Conservation (phyloP, 2,888 invertebrate genomes). For the Steromphala cineraria region DNA sequence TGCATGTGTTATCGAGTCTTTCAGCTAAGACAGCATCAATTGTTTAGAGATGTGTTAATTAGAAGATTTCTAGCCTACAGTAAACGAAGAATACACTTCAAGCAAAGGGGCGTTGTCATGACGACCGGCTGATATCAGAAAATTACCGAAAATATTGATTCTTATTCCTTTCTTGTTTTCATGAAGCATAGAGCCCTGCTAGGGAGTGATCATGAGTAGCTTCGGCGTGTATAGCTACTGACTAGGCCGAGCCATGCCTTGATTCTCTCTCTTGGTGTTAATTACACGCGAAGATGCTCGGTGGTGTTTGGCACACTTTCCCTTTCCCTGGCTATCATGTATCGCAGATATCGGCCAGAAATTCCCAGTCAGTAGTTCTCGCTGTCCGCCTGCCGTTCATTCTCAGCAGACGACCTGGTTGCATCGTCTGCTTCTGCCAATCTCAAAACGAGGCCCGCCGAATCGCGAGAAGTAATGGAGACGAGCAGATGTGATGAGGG, state of each 20-base stretch:
- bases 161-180: too few species aligned
- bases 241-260: background rate
- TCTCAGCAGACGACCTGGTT: constrained; percentile 9
- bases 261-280: background rate
- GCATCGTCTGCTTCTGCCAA: constrained; percentile 11
- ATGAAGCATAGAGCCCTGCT: too few species aligned
- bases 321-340: background rate
- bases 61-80: background rate
- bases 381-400: background rate
- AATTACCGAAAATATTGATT: constrained; percentile 11
- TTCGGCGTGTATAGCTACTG: background rate
- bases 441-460: constrained; percentile 15
- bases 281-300: constrained; percentile 1
- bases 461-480: constrained; percentile 11
- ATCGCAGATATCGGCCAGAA: background rate
- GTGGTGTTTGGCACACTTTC: constrained; percentile 6
- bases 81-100: background rate
- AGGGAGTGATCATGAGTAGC: too few species aligned
- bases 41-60: constrained; percentile 10
- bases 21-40: background rate
- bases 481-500: background rate
- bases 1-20: background rate
- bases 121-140: constrained; percentile 12
- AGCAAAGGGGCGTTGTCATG: constrained; percentile 7
- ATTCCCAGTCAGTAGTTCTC: background rate